phyloP scores from a whole-genome alignment of 2,888 invertebrate genomes.

The Protonemura montana region DNA sequence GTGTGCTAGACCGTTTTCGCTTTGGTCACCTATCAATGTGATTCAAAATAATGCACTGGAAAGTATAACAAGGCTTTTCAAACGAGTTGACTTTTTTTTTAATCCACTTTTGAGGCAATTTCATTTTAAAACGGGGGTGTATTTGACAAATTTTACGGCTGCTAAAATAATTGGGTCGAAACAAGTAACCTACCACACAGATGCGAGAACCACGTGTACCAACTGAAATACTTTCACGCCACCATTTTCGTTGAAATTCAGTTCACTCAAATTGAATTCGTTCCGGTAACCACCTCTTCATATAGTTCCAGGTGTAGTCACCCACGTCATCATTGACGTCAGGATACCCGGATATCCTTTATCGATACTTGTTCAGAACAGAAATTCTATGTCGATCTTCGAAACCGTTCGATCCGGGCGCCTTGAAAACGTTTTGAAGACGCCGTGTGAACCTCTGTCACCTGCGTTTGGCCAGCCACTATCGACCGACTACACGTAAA shows the following conservation, averaged over 20 bases:
- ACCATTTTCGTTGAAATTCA: too few species aligned
- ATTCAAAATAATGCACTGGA: conserved; percentile 1
- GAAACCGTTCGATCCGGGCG: background rate
- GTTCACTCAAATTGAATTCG: too few species aligned
- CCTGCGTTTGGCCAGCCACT: background rate
- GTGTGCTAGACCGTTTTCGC: background rate
- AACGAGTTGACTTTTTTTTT: background rate
- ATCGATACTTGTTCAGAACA: too few species aligned
- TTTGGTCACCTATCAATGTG: background rate
- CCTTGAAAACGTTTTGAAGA: background rate
- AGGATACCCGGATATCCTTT: too few species aligned
- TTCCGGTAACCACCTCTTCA: too few species aligned
- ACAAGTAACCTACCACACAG: background rate
- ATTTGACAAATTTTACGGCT: background rate
- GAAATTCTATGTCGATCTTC: too few species aligned
- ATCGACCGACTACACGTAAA: background rate
- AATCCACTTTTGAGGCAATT: background rate
- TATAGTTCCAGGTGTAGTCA: too few species aligned
- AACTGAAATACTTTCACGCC: too few species aligned
- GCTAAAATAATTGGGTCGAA: background rate
- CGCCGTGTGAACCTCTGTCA: background rate
- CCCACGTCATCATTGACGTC: too few species aligned
- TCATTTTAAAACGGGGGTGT: background rate
- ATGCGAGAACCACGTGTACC: too few species aligned
- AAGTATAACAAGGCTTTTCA: background rate